phyloP scores from a whole-genome alignment of 2,797 vertebrate genomes.

The Sparus aurata region DNA sequence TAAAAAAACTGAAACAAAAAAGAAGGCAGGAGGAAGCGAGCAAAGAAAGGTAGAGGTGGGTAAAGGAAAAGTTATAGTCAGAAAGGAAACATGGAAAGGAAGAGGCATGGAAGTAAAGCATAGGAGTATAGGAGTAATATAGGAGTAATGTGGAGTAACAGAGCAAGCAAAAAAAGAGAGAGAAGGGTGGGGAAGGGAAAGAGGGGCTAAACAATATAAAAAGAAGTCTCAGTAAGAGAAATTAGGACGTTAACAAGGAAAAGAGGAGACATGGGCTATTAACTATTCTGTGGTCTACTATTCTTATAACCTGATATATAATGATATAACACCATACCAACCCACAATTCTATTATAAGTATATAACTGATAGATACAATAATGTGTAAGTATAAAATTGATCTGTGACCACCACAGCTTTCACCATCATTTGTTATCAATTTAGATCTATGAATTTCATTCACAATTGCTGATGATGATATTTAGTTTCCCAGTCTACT shows the following conservation, averaged over 20 bases:
- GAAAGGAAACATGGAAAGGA: neutral
- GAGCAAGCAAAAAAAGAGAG: neutral
- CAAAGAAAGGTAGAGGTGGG: neutral
- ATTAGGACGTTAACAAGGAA: neutral
- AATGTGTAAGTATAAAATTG: neutral
- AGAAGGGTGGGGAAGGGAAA: neutral
- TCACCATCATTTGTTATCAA: too few relatives aligned
- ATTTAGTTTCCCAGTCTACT: neutral
- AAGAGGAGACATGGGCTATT: neutral
- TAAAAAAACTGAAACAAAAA: neutral
- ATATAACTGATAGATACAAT: neutral
- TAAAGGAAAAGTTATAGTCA: neutral
- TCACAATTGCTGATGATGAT: neutral
- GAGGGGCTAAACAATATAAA: neutral
- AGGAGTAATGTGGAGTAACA: too few relatives aligned
- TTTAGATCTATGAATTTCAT: neutral
- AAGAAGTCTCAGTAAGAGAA: neutral
- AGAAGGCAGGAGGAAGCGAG: neutral
- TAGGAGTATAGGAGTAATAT: too few relatives aligned
- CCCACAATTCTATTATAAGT: neutral
- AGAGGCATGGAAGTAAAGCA: neutral
- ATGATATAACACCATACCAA: neutral
- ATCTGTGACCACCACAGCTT: neutral
- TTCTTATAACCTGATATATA: neutral
- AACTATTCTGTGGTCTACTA: neutral